Base-by-base conservation (phyloP, 2,797 vertebrate genomes). In the Gymnothorax javanicus region DNA sequence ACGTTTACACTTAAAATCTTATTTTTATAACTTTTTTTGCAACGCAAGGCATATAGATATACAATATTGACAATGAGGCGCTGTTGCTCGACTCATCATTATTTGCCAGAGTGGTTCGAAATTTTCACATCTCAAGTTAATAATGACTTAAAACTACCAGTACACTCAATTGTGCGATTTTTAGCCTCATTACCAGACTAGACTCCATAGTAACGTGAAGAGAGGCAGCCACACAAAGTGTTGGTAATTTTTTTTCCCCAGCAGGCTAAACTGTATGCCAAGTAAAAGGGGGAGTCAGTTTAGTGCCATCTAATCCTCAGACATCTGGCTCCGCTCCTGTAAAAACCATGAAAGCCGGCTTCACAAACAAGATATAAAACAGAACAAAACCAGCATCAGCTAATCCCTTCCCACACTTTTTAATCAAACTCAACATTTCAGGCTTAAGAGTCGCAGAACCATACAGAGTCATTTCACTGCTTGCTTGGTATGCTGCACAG, bases 371-470 rank as follows among this genome's bases (percentile, higher is more conserved):
- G 59, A 86, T 88, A 84, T 83, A 86, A 87, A 86, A 81, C 33
- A 89, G 79, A 52, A 84, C 58, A 54, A 83, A 79, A 59, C n/a
- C 64, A 85, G 59, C 57, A 82, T 52, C 58, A 73, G 27, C 83
- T 87, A 86, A 88, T 85, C 75, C 50, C 79, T 58, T 64, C 62
- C 9, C 17, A 60, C 85, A 83, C 59, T 84, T 77, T 43, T 87
- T 87, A 86, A 90, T 87, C 84, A 88, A 85, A 85, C 86, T 88
- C 59, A 83, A 73, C 87, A 87, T 20, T 62, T 84, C 23, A 57
- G 67, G 84, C 87, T 81, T 84, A 83, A 25, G 62, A 84, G 82
- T 62, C 69, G 59, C 69, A 60, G 67, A 15, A 13, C 43, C 83
- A 11, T 50, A 25, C 57, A 23, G 81, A 7, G 84, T 86, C 54